Evolutionary conservation across 1,140 invertebrate species (phyloP).

Genomic region (Telenomus remus): DNA sequence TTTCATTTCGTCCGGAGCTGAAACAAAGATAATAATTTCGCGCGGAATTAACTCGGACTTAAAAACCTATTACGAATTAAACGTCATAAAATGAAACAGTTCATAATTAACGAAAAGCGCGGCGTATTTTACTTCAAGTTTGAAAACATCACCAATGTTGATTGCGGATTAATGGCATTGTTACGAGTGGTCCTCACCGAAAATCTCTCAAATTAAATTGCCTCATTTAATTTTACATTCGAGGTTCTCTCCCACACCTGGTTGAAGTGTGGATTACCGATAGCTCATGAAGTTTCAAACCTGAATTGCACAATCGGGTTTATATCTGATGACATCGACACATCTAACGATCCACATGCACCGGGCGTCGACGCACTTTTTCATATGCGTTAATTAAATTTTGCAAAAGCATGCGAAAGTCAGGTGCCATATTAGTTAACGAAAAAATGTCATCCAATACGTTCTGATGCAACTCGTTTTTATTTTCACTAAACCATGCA

Average conservation of each 20-base stretch:
- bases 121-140: conserved; percentile 15
- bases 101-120: conserved; percentile 27
- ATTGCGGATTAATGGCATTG: conserved; percentile 32
- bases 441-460: conserved; percentile 16
- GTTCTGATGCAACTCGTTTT: not conserved
- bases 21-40: conserved; percentile 8
- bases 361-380: not conserved
- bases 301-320: conserved; percentile 22
- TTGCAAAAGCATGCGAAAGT: conserved; percentile 13
- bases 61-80: conserved; percentile 29
- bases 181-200: conserved; percentile 34
- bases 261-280: conserved; percentile 47
- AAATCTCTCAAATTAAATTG: conserved; percentile 47
- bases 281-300: conserved; percentile 45
- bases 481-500: too few relatives aligned
- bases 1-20: too few relatives aligned
- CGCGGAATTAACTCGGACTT: conserved; percentile 10
- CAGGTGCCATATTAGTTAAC: conserved; percentile 16
- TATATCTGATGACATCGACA: conserved; percentile 14
- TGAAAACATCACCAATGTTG: conserved; percentile 27
- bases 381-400: conserved; percentile 48
- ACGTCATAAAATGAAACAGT: conserved; percentile 22
- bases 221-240: conserved; percentile 45
- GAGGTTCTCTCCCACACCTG: conserved; percentile 2
- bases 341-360: conserved; percentile 31